Conservation (phyloP, 2,113 vertebrate species). For the Cyphomyrus discorhynchus region DNA sequence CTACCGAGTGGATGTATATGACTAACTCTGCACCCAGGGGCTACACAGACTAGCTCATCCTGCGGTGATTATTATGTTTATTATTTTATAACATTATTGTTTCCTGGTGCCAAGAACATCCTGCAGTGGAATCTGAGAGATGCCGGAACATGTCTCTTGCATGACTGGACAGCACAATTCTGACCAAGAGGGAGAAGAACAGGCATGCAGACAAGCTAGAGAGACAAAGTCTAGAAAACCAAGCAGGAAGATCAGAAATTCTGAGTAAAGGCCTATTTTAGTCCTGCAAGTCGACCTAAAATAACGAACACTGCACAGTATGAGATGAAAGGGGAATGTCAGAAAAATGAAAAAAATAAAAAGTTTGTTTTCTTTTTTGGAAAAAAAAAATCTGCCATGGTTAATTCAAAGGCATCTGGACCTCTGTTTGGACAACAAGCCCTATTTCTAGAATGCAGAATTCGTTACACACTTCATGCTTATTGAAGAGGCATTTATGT, state of each 20-base stretch:
- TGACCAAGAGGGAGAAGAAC: neutral
- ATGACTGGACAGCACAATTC: constrained; percentile 25
- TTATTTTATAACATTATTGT: constrained; percentile 45
- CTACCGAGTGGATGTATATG: neutral
- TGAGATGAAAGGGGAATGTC: neutral
- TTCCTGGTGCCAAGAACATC: constrained; percentile 40
- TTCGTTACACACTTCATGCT: neutral
- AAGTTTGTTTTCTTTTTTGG: neutral
- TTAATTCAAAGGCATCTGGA: neutral
- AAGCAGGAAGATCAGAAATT: neutral
- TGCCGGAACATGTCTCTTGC: constrained; percentile 55
- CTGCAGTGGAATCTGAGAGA: constrained; percentile 54
- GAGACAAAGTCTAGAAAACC: neutral
- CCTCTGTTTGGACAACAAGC: neutral
- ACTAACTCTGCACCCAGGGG: constrained; percentile 35
- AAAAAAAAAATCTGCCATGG: neutral
- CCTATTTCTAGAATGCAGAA: neutral
- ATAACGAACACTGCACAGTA: neutral
- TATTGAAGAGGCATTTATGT: constrained; percentile 2
- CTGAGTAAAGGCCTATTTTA: neutral
- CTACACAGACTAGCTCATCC: constrained; percentile 51
- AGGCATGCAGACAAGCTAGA: neutral
- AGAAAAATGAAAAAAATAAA: neutral
- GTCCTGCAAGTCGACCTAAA: neutral
- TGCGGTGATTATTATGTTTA: constrained; percentile 41